Evolutionary conservation across 2,888 invertebrate species (phyloP), one percentile per base, ranked within the genome.

Genomic region (Mermis nigrescens): DNA sequence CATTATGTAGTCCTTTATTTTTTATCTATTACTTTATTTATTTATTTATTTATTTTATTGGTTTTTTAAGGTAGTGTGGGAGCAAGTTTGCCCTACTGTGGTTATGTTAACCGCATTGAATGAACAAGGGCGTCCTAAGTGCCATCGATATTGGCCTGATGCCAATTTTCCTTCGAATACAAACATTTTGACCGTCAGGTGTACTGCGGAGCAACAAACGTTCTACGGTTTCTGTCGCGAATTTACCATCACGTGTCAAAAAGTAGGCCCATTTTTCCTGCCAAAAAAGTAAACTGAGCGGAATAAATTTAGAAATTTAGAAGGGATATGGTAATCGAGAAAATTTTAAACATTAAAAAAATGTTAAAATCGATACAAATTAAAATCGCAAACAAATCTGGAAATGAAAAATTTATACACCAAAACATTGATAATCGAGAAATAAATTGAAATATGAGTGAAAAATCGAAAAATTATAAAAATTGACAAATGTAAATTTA

Each of bases 21-120:
- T 55, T 55, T 29, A n/a, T 15, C 7, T 55, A 4, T 55, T 15
- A 12, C 52, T n/a, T 24, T 29, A 28, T 60, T 61, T 62, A 7
- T 22, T 15, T 28, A 61, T 27, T 22, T 15, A 12, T 61, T 60
- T 31, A 31, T 19, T 26, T 2, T 24, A 32, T 31, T 22, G 28
- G n/a, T 19, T 60, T 46, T n/a, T 63, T n/a, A 83, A 87, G 73
- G 92, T 94, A 92, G 84, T 94, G 1, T 84, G 92, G 80, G 94
- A 98, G 72, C 85, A 87, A 61, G 83, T 85, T 59, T 86, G 87
- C 69, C 84, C 85, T 57, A 78, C 95, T 32, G 82, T 98, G n/a
- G 91, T 95, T 3, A 99, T 99, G 98, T 77, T 99, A 51, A 99
- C 98, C 0, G 91, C 94, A 0, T 79, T 94, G 2, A 82, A 85